Evolutionary conservation across 2,113 vertebrate species (phyloP).

Genomic region (Pampusana beccarii): DNA sequence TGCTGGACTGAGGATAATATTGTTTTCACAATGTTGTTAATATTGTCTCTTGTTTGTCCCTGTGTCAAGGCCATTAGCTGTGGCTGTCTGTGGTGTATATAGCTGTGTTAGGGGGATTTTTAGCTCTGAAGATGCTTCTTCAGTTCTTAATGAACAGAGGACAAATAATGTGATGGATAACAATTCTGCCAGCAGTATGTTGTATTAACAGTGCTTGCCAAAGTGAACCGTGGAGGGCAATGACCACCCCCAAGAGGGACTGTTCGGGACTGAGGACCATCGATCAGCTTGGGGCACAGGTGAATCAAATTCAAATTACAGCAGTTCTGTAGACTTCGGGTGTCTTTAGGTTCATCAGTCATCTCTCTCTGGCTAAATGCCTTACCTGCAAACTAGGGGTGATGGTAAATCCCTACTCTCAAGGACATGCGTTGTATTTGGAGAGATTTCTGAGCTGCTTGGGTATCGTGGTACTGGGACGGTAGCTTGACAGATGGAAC

Average conservation of each 20-base stretch:
- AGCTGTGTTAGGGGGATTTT: not conserved
- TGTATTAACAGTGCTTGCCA: not conserved
- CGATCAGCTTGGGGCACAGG: not conserved
- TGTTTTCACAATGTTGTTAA: not conserved
- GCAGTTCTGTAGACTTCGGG: not conserved
- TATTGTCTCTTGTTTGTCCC: not conserved
- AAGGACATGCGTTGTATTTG: not conserved
- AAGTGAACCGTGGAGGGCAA: not conserved
- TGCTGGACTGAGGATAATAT: not conserved
- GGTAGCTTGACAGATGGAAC: not conserved
- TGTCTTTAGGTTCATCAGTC: not conserved
- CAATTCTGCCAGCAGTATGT: not conserved
- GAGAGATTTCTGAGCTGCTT: not conserved
- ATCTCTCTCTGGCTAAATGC: not conserved
- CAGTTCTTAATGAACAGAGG: not conserved
- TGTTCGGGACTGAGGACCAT: not conserved
- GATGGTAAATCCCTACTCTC: not conserved
- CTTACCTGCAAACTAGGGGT: not conserved
- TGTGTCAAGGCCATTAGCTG: not conserved
- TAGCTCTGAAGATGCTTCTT: not conserved
- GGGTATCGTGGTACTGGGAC: not conserved
- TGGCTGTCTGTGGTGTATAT: not conserved
- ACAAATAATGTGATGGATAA: not conserved
- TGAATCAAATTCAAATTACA: not conserved
- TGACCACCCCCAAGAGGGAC: too few relatives aligned